Evolutionary conservation across 2,113 vertebrate genomes (phyloP), one percentile per base, ranked within the genome.

Genomic region (Stegastes partitus): DNA sequence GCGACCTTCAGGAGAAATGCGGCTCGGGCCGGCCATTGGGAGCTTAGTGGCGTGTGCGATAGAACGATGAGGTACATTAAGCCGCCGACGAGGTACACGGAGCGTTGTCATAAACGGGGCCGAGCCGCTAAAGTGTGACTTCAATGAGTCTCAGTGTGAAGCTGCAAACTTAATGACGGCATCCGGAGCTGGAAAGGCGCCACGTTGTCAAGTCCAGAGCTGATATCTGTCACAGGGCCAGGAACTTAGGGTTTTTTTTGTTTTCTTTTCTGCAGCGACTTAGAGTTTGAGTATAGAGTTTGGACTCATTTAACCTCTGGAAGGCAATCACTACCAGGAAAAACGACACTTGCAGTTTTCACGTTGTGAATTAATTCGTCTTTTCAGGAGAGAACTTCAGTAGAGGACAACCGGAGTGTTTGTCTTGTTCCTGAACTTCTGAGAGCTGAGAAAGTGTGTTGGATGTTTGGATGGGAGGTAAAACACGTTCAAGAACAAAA

Each of bases 11-110:
- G 69, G 34, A 84, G 45, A 68, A 68, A 56, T 9, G 49, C 39
- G 5, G 28, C 83, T 74, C 63, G 3, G 70, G 47, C 19, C 25
- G 80, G 85, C 75, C 82, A 68, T 88, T 84, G 83, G 78, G 64
- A 79, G 84, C 34, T 74, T 70, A 87, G 85, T 83, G 88, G 74
- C 42, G 86, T 88, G 89, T 90, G 83, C 42, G 9, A 65, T 19
- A 63, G 81, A 85, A 85, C 44, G 80, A 18, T 0, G 64, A 69
- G 89, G 79, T 67, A 81, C 88, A 88, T 93, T 90, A 89, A 90
- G 82, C 83, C 85, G 26, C 59, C 83, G 81, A 85, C 59, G 67
- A 89, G 87, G 67, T 77, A 72, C 85, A 77, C 4, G 54, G 21
- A 28, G 79, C 70, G 22, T 74, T 45, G 81, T 82, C 83, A 62